Conservation (phyloP, 1,140 invertebrate genomes). For the Brachionus sp. region DNA sequence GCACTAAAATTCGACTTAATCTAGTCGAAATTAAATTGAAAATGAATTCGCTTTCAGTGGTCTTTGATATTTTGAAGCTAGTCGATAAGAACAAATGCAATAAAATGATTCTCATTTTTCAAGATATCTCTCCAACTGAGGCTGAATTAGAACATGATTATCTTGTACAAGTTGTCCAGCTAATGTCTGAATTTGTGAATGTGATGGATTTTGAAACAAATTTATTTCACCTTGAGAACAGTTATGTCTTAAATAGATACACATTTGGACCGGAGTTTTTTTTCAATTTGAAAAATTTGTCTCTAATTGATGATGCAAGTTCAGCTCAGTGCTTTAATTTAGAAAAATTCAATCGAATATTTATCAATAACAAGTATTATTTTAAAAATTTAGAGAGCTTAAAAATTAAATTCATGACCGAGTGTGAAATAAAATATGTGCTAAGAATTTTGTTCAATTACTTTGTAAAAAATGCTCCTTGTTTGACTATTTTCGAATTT, state of each 20-base stretch:
- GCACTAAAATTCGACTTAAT: neutral
- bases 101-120: neutral
- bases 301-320: neutral
- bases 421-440: neutral
- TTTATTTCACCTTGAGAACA: neutral
- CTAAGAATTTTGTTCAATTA: neutral
- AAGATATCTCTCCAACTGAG: neutral
- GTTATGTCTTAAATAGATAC: neutral
- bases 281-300: neutral
- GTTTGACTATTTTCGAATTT: neutral
- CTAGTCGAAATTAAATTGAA: neutral
- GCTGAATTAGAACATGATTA: neutral
- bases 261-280: neutral
- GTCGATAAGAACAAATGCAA: neutral
- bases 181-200: neutral
- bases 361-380: neutral
- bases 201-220: neutral
- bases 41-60: neutral
- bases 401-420: neutral
- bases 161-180: neutral
- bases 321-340: neutral
- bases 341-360: neutral
- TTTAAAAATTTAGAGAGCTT: neutral
- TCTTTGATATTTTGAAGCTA: neutral
- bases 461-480: neutral